Base-by-base conservation (phyloP, 37 sponge, comb jelly and placozoan species). In the Hexactinellida sp. region DNA sequence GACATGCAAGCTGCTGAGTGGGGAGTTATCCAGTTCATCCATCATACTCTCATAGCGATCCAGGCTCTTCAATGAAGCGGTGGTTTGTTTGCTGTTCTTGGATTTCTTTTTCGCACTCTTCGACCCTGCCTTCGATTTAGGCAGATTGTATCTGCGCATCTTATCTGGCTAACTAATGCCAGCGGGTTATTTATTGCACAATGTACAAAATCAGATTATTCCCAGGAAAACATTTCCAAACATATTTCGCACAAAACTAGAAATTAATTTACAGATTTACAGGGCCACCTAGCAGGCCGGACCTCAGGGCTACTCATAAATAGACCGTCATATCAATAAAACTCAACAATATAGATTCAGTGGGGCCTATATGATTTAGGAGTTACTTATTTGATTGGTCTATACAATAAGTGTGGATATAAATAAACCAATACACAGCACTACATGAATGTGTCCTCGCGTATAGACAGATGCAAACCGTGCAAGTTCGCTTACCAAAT, bases 401-500 rank as follows among this genome's bases (percentile, higher is more conserved):
- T 19, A 16, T 19, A 47, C 52, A 47, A 19, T 47, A 47, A 47
- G 52, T 47, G 16, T 47, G 16, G 16, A 47, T 47, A 47, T 47
- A 47, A 47, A 47, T 47, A 47, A 47, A 47, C 52, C 16, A 47
- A 47, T 16, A 47, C 52, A 47, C 16, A 47, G 9, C 16, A 47
- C 16, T 47, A n/a, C n/a, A n/a, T n/a, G n/a, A n/a, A n/a, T n/a
- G n/a, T n/a, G n/a, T n/a, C n/a, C n/a, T n/a, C n/a, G n/a, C n/a
- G n/a, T n/a, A n/a, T n/a, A n/a, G n/a, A n/a, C n/a, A 41, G 47
- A 63, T 63, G 76, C 5, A 63, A 3, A 63, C 76, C 5, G 76
- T 63, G 5, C 76, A 63, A 63, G 76, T 63, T 25, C 76, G 76
- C 21, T n/a, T 63, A n/a, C 76, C 76, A 32, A 63, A 63, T 63